Conservation (phyloP, 2,797 vertebrate species). For the Luscinia megarhynchos region DNA sequence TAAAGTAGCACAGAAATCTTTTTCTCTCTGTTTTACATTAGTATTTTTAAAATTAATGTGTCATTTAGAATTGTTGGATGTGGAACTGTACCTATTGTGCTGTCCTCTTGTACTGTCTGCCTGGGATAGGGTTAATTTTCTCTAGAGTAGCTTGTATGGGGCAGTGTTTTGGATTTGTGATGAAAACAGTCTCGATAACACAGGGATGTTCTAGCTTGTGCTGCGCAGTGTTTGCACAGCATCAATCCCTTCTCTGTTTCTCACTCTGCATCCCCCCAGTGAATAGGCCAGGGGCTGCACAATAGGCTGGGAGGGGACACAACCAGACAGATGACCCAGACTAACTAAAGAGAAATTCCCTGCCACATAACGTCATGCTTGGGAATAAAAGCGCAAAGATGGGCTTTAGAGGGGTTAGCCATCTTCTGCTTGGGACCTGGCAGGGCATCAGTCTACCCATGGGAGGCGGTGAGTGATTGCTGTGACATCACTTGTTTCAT, state of each 20-base stretch:
- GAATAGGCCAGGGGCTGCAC: neutral
- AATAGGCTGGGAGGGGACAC: neutral
- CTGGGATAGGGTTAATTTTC: neutral
- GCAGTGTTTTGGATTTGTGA: neutral
- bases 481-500: neutral
- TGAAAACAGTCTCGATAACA: neutral
- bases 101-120: neutral
- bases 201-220: neutral
- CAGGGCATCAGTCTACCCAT: neutral
- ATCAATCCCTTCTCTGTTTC: neutral
- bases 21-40: neutral
- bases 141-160: neutral
- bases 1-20: neutral
- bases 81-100: neutral
- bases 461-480: neutral
- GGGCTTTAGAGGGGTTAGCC: neutral
- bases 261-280: neutral
- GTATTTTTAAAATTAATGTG: neutral
- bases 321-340: neutral
- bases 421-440: neutral
- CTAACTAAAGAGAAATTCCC: neutral
- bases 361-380: neutral
- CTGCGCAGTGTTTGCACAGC: neutral
- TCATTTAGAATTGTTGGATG: neutral
- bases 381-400: neutral